These are phyloP conservation scores for Sinocyclocheilus rhinocerous DNA, from an alignment of 2,113 vertebrate genomes.

Conservation along the genomic window DNA sequence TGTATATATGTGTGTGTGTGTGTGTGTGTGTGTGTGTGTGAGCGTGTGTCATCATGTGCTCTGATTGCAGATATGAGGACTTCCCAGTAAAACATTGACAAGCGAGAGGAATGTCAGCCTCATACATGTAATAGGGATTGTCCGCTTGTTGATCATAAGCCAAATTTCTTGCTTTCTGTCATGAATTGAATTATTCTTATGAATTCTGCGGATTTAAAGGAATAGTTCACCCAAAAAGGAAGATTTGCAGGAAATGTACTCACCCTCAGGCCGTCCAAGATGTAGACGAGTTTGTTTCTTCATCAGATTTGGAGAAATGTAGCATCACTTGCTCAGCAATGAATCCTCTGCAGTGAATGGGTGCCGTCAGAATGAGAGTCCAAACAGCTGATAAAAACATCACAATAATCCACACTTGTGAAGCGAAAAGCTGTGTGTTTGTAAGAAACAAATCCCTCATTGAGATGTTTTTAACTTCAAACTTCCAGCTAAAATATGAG, in stretches of 20 bases:
- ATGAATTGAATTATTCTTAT: not conserved
- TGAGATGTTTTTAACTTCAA: too few relatives aligned
- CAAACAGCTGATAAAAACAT: too few relatives aligned
- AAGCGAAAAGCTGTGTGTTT: too few relatives aligned
- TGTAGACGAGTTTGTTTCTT: too few relatives aligned
- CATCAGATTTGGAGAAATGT: too few relatives aligned
- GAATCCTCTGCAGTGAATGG: too few relatives aligned
- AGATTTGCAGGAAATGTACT: not conserved
- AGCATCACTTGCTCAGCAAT: too few relatives aligned
- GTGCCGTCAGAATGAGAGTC: too few relatives aligned
- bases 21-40: not conserved
- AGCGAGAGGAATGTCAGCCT: not conserved
- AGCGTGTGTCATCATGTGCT: not conserved
- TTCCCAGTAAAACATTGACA: not conserved
- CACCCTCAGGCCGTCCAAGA: too few relatives aligned
- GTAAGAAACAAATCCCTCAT: too few relatives aligned
- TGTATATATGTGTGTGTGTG: not conserved
- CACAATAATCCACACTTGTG: too few relatives aligned
- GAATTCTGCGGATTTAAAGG: not conserved
- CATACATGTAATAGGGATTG: not conserved
- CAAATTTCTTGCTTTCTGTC: not conserved
- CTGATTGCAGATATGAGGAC: not conserved
- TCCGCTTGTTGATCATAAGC: not conserved
- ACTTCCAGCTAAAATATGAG: too few relatives aligned
- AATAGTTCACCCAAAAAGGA: not conserved